These are phyloP conservation scores for Diceros bicornis DNA, from an alignment of 2,797 vertebrate species.

Conservation along the genomic window DNA sequence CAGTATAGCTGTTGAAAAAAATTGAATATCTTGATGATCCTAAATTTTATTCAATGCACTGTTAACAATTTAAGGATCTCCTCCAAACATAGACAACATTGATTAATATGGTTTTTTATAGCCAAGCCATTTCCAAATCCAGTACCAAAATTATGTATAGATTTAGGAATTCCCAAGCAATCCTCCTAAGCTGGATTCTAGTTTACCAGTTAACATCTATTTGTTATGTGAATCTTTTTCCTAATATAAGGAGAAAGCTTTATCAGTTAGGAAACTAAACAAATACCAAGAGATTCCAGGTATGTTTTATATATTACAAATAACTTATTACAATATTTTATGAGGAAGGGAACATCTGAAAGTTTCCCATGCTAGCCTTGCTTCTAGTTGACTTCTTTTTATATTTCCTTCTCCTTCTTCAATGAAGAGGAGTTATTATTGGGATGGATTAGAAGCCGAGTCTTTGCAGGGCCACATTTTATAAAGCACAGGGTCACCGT, in stretches of 20 bases:
- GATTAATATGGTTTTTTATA: background rate
- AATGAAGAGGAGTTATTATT: too few relatives aligned
- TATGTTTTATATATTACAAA: background rate
- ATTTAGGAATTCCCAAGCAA: background rate
- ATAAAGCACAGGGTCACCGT: background rate
- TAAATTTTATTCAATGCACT: background rate
- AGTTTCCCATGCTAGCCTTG: background rate
- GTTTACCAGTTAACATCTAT: background rate
- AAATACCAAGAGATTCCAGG: background rate
- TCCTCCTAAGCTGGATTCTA: background rate
- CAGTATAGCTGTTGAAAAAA: background rate
- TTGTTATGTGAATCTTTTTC: background rate
- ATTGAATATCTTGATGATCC: background rate
- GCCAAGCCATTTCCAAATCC: too few relatives aligned
- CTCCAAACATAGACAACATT: background rate
- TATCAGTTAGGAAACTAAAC: background rate
- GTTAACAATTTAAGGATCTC: background rate
- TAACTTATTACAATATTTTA: background rate
- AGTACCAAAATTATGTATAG: background rate
- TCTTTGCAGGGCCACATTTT: too few relatives aligned
- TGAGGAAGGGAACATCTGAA: background rate
- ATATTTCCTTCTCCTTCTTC: background rate
- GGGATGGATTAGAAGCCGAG: background rate
- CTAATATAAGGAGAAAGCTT: background rate
- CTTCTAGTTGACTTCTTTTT: background rate